A percentile compares a stretch with the other conserved stretches of the same genome.
Conservation (phyloP, 1,140 invertebrate genomes). For the Trialeurodes vaporariorum region DNA sequence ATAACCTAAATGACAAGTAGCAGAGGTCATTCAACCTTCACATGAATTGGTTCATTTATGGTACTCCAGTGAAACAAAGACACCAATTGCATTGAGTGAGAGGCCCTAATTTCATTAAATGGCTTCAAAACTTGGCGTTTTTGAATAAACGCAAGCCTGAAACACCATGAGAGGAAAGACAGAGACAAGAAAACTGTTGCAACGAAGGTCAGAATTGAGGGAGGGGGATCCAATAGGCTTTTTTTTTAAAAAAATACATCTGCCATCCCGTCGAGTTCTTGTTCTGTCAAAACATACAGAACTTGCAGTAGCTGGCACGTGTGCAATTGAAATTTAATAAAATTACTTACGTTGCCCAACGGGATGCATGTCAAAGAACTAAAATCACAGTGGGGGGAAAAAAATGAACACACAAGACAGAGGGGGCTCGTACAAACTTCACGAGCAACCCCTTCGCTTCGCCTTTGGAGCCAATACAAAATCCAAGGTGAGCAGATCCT, state of each 20-base stretch:
- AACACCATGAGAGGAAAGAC: background rate
- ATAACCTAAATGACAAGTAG: background rate
- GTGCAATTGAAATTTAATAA: background rate
- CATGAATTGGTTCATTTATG: background rate
- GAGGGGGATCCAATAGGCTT: background rate
- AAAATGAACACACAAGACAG: background rate
- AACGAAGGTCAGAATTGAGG: background rate
- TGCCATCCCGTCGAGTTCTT: background rate
- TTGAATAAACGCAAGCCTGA: no score
- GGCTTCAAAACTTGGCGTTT: no score
- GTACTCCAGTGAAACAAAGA: no score
- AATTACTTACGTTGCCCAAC: constrained; percentile 42
- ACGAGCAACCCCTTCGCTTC: background rate
- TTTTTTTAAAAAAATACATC: background rate
- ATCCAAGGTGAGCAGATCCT: no score
- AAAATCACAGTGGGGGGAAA: no score
- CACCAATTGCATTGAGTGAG: no score
- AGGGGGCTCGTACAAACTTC: background rate
- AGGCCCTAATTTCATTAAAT: no score
- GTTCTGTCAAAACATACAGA: background rate
- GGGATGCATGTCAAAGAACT: constrained; percentile 37
- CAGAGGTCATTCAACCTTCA: background rate
- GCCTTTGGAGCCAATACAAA: background rate
- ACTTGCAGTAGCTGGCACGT: background rate
- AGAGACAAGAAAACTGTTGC: background rate